These are phyloP conservation scores for Plotosus lineatus DNA, from an alignment of 2,113 vertebrate species.

Conservation along the genomic window DNA sequence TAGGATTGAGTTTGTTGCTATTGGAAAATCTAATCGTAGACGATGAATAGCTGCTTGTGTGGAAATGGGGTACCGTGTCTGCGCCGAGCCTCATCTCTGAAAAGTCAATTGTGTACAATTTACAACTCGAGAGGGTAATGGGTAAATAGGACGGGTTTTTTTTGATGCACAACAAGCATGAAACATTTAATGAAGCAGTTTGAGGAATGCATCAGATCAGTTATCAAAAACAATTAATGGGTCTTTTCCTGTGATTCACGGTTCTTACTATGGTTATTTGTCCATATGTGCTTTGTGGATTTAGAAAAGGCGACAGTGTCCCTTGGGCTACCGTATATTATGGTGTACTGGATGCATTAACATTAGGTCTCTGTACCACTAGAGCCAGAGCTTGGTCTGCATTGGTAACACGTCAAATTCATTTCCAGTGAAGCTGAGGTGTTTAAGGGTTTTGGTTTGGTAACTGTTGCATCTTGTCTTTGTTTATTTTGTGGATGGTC, in stretches of 20 bases:
- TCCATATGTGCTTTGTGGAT: conserved; percentile 11
- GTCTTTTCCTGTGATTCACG: neutral
- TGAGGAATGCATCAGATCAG: neutral
- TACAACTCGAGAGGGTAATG: conserved; percentile 13
- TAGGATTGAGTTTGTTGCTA: conserved; percentile 50
- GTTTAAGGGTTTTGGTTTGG: too few species aligned
- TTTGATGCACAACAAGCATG: conserved; percentile 31
- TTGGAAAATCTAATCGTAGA: conserved; percentile 43
- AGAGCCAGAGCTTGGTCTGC: too few species aligned
- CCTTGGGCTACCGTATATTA: too few species aligned
- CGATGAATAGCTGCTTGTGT: conserved; percentile 42
- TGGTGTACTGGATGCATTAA: too few species aligned
- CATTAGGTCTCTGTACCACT: too few species aligned
- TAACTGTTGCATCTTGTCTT: too few species aligned
- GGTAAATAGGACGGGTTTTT: conserved; percentile 29
- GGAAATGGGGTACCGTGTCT: conserved; percentile 21
- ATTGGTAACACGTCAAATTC: too few species aligned
- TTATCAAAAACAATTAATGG: neutral
- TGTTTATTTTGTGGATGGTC: too few species aligned
- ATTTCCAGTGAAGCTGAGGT: too few species aligned
- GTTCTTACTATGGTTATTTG: neutral
- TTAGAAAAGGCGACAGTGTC: too few species aligned
- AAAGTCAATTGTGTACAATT: conserved; percentile 16
- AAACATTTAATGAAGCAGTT: conserved; percentile 5
- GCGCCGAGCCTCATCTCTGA: neutral